Base-by-base conservation (phyloP, 2,888 invertebrate genomes). In the Lochmaea capreae region DNA sequence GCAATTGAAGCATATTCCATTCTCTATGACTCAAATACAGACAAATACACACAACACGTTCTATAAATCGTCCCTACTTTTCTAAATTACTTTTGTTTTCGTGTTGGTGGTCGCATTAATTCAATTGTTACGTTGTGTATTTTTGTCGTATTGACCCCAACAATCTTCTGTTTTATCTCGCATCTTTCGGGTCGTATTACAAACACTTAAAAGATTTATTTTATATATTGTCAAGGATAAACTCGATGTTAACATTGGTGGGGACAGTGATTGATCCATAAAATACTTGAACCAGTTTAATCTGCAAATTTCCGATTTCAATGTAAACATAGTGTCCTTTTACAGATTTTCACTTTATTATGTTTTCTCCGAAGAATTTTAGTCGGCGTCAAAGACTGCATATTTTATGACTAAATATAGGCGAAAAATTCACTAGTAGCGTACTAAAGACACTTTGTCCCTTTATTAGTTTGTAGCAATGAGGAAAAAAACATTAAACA, bases 161-260 rank as follows among this genome's bases (percentile, higher is more conserved):
- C 1, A 11, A 46, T 46, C 18, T 11, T 33, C 39, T 12, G 9
- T 14, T 61, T 33, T 16, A 39, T 61, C 33, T 16, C 22, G 33
- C 16, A 39, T 33, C 9, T 61, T 33, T 61, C 61, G 33, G 9
- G n/a, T 61, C 39, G 16, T 61, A 33, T 61, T 61, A 61, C 39
- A 61, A 61, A 61, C 61, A 39, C 61, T 61, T 39, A 39, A 61
- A 61, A 10, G 61, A 61, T 61, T 61, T 61, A 61, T 61, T 14
- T 61, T 61, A 39, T 61, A 61, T 33, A 61, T 61, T 39, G n/a
- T 61, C 61, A 10, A 61, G 10, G 39, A 33, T 54, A 16, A 16
- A 8, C 16, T 46, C 4, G 9, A 33, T 33, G 39, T 39, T 33
- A 61, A 39, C 39, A n/a, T 61, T 39, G 61, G 33, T 14, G 39